phyloP scores from a whole-genome alignment of 2,888 invertebrate genomes.

The Drosophila fungiperda region DNA sequence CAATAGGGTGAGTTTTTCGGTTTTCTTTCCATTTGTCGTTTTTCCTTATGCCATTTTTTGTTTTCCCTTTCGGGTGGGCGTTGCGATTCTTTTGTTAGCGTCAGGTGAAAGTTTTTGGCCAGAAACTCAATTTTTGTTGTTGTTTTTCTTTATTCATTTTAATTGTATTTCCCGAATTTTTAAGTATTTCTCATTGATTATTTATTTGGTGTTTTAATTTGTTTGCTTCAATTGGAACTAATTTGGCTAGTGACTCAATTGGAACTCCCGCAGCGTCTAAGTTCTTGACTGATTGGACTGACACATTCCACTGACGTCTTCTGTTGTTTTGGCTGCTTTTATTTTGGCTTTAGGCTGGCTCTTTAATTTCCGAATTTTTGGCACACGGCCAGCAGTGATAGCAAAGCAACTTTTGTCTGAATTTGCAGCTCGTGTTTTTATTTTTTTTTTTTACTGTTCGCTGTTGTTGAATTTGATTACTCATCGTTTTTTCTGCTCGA shows the following conservation, averaged over 20 bases:
- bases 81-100: not conserved
- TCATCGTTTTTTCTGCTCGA: conserved; percentile 8
- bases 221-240: conserved; percentile 23
- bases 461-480: conserved; percentile 16
- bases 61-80: conserved; percentile 12
- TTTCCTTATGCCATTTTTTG: conserved; percentile 10
- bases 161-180: conserved; percentile 3
- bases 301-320: conserved; percentile 19
- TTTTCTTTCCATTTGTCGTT: conserved; percentile 14
- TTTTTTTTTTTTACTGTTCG: not conserved
- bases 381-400: conserved; percentile 47
- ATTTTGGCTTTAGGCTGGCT: conserved; percentile 18
- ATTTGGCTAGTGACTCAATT: conserved; percentile 50
- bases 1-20: conserved; percentile 42
- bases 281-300: conserved; percentile 27
- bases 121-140: conserved; percentile 1
- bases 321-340: conserved; percentile 4
- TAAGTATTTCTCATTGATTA: conserved; percentile 13
- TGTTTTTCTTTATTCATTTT: not conserved
- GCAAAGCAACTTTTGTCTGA: conserved; percentile 26
- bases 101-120: conserved; percentile 37
- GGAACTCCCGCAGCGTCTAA: conserved; percentile 16
- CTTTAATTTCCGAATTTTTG: conserved; percentile 39
- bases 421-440: conserved; percentile 24
- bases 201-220: not conserved